phyloP scores from a whole-genome alignment of 2,888 invertebrate species.

The Imbricaverruca yamaguchii region DNA sequence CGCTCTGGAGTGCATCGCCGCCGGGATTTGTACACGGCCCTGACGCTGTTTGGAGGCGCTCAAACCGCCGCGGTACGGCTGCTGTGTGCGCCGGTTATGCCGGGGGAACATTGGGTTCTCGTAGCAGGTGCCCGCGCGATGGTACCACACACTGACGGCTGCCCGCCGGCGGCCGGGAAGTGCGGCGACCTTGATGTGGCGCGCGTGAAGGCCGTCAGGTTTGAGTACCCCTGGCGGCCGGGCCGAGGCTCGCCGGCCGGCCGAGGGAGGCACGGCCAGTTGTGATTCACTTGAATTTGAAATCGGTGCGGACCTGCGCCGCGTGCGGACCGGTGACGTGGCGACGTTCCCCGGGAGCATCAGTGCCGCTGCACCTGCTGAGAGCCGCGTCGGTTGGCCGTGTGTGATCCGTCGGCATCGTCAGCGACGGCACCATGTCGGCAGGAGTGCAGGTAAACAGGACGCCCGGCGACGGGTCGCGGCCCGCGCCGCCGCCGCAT shows the following conservation, averaged over 20 bases:
- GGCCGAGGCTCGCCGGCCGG: background rate
- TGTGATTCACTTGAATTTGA: background rate
- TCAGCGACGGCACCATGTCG: background rate
- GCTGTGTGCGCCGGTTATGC: background rate
- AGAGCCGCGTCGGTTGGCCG: no score
- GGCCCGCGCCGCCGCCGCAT: background rate
- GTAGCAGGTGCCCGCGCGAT: no score
- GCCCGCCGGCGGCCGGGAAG: background rate
- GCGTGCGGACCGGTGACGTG: background rate
- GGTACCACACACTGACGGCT: no score
- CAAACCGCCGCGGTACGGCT: background rate
- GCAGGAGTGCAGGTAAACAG: background rate
- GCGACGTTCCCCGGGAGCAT: background rate
- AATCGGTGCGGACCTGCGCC: background rate
- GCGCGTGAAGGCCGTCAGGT: background rate
- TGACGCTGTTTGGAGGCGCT: background rate
- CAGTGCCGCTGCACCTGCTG: no score
- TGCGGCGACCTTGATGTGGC: background rate
- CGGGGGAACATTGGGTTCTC: no score
- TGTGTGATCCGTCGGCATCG: background rate
- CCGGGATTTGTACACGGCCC: background rate
- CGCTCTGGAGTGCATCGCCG: no score
- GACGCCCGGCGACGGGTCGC: background rate
- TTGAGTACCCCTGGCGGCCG: background rate
- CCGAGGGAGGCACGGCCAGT: background rate